These are phyloP conservation scores for Entomobrya multifasciata DNA, from an alignment of 2,888 invertebrate genomes.

Conservation along the genomic window DNA sequence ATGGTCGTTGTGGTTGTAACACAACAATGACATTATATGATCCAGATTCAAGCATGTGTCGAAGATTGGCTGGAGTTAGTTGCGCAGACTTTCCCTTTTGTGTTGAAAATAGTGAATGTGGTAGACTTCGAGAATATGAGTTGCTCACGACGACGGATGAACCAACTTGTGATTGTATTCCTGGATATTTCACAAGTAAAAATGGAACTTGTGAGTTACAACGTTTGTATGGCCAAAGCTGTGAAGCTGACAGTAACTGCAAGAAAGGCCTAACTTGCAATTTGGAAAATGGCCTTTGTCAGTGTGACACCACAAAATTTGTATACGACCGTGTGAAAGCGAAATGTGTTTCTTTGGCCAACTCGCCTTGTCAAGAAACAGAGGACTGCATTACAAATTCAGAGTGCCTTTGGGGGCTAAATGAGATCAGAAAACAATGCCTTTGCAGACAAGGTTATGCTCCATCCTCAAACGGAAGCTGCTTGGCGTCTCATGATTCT, in stretches of 20 bases:
- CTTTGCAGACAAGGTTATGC: conserved; percentile 3
- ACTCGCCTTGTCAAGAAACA: conserved; percentile 7
- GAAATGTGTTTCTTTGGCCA: conserved; percentile 25
- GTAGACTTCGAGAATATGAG: neutral
- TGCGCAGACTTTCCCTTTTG: conserved; percentile 42
- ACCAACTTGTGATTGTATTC: conserved; percentile 20
- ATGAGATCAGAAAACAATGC: neutral
- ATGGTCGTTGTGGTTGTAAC: conserved; percentile 35
- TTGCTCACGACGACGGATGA: neutral
- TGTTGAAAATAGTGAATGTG: conserved; percentile 44
- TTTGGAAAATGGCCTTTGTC: neutral
- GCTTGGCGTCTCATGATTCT: conserved; percentile 17
- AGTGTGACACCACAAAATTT: conserved; percentile 7
- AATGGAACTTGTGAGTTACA: conserved; percentile 34
- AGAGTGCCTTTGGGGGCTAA: neutral
- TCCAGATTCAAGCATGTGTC: neutral
- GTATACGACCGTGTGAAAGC: conserved; percentile 33
- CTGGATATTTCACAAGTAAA: neutral
- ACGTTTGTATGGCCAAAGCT: neutral
- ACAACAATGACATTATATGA: conserved; percentile 17
- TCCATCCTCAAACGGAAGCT: conserved; percentile 23
- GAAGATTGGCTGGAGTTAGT: conserved; percentile 14
- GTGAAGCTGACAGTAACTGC: conserved; percentile 30
- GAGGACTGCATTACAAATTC: conserved; percentile 31
- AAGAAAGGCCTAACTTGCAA: neutral